Conservation (phyloP, 2,888 invertebrate species). For the Pycnomerus fuliginosus region DNA sequence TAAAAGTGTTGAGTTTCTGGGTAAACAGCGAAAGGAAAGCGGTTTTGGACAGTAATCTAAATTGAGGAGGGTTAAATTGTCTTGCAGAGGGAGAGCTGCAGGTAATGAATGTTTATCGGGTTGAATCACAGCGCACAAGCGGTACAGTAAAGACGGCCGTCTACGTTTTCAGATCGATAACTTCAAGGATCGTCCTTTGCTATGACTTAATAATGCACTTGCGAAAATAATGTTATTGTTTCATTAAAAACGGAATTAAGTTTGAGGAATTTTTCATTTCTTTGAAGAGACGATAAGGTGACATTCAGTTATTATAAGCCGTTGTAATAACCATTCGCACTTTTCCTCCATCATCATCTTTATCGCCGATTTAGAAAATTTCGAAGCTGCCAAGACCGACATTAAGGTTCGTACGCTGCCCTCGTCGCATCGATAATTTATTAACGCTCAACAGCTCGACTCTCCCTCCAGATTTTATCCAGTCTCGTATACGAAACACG, state of each 20-base stretch:
- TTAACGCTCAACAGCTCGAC: slow-evolving; percentile 35
- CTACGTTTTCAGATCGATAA: slow-evolving; percentile 27
- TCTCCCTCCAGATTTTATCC: slow-evolving; percentile 36
- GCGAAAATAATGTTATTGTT: slow-evolving; percentile 14
- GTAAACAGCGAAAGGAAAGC: slow-evolving; percentile 42
- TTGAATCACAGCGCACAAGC: slow-evolving; percentile 47
- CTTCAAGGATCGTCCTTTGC: slow-evolving; percentile 6
- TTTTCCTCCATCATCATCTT: slow-evolving; percentile 22
- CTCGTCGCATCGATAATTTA: slow-evolving; percentile 36
- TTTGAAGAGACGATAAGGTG: slow-evolving; percentile 6
- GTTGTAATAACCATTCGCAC: slow-evolving; percentile 10
- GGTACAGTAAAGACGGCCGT: slow-evolving; percentile 28
- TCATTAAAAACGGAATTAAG: slow-evolving; percentile 7
- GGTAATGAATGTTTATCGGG: slow-evolving; percentile 53
- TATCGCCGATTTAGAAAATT: slow-evolving; percentile 32
- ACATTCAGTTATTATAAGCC: slow-evolving; percentile 8
- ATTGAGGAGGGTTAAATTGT: slow-evolving; percentile 52
- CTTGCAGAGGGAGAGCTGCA: slow-evolving; percentile 42
- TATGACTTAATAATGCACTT: slow-evolving; percentile 8
- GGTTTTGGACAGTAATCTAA: slow-evolving; percentile 51
- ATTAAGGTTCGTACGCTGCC: slow-evolving; percentile 26
- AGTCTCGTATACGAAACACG: slow-evolving; percentile 28
- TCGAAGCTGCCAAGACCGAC: slow-evolving; percentile 25
- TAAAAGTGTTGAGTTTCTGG: slow-evolving; percentile 46
- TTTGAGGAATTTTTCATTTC: slow-evolving; percentile 3